A percentile compares a stretch with the other conserved stretches of the same genome.
phyloP scores from a whole-genome alignment of 2,888 invertebrate species.

The Heliconius erato region DNA sequence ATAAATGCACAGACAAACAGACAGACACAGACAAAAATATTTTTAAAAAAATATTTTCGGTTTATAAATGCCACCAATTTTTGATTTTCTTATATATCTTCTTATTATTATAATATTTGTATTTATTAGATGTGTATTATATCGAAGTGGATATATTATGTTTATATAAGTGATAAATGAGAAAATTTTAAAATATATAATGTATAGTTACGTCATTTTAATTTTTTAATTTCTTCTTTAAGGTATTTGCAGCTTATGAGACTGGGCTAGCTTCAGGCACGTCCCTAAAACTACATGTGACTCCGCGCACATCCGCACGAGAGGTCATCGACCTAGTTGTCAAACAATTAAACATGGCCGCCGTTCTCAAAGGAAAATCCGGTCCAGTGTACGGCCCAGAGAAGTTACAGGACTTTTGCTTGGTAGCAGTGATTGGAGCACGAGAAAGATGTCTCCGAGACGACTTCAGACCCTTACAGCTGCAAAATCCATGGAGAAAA shows the following conservation, averaged over 20 bases:
- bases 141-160: too few relatives aligned
- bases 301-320: conserved; percentile 95
- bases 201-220: not conserved
- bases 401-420: conserved; percentile 94
- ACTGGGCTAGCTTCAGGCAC: conserved; percentile 97
- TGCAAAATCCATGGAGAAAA: conserved; percentile 98
- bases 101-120: too few relatives aligned
- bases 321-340: conserved; percentile 98
- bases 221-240: conserved; percentile 64
- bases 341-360: conserved; percentile 97
- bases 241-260: conserved; percentile 98
- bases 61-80: too few relatives aligned
- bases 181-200: too few relatives aligned
- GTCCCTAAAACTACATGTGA: conserved; percentile 96
- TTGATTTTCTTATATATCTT: too few relatives aligned
- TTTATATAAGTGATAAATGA: too few relatives aligned
- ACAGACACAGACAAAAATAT: too few relatives aligned
- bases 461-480: conserved; percentile 96
- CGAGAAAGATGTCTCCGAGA: conserved; percentile 96
- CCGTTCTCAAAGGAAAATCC: conserved; percentile 92
- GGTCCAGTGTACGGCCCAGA: conserved; percentile 95
- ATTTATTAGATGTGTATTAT: too few relatives aligned
- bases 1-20: too few relatives aligned
- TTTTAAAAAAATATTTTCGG: too few relatives aligned
- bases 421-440: conserved; percentile 98